Evolutionary conservation across 2,888 invertebrate species (phyloP).

Genomic region (Andrena minutula): DNA sequence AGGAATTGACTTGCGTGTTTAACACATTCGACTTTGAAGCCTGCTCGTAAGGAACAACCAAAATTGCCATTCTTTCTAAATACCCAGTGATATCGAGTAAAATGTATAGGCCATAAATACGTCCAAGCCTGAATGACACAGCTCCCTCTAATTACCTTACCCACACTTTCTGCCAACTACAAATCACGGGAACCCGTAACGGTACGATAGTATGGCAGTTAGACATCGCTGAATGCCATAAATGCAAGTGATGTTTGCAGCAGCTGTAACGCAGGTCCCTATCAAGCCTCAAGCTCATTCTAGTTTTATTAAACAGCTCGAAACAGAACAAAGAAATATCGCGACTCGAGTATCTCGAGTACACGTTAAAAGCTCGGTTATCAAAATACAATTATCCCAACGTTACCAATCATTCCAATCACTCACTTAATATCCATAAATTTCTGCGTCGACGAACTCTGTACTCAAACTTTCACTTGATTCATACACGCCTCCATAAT

Average conservation of each 20-base stretch:
- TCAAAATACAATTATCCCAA: too few species aligned
- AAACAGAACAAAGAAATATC: neutral
- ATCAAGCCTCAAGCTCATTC: neutral
- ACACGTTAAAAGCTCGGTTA: too few species aligned
- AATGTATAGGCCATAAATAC: neutral
- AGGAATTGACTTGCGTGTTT: slow-evolving; percentile 15
- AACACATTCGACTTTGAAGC: neutral
- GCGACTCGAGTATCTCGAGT: too few species aligned
- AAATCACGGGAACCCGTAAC: slow-evolving; percentile 19
- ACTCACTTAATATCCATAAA: too few species aligned
- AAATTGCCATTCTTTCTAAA: neutral
- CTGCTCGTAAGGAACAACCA: neutral
- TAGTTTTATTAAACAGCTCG: neutral
- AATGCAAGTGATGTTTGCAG: slow-evolving; percentile 25
- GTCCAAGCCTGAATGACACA: neutral
- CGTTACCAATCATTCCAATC: too few species aligned
- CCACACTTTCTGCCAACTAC: neutral
- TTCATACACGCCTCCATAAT: neutral
- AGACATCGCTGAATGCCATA: slow-evolving; percentile 19
- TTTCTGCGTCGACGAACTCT: too few species aligned
- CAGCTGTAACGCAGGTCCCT: slow-evolving; percentile 3
- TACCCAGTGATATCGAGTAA: neutral
- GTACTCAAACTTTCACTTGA: too few species aligned
- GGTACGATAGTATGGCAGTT: slow-evolving; percentile 33
- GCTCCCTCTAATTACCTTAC: neutral